Conservation (phyloP, 1,140 invertebrate species). For the Ceratosolen fusciceps region DNA sequence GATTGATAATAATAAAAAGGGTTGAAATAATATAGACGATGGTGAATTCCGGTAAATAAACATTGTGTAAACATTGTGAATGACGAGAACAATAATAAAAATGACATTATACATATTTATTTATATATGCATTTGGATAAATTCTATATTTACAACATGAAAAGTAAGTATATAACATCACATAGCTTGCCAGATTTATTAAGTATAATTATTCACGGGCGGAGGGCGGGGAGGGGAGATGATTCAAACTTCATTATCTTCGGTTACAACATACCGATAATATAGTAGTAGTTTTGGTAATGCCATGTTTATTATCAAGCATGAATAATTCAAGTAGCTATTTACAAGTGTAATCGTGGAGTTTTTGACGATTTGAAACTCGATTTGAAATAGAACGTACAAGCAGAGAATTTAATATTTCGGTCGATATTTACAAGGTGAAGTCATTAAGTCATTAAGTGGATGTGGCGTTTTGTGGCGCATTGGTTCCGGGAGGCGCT, state of each 20-base stretch:
- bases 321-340: constrained; percentile 54
- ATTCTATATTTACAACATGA: constrained; percentile 69
- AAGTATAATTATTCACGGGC: constrained; percentile 63
- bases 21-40: constrained; percentile 13
- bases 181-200: constrained; percentile 68
- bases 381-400: constrained; percentile 44
- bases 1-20: background rate
- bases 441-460: constrained; percentile 35
- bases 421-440: constrained; percentile 51
- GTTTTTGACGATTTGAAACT: too few relatives aligned
- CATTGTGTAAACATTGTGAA: constrained; percentile 18
- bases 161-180: constrained; percentile 71
- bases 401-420: constrained; percentile 37
- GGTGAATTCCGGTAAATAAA: background rate
- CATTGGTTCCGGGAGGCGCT: background rate
- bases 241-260: constrained; percentile 53
- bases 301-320: constrained; percentile 54
- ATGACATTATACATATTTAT: constrained; percentile 48
- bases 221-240: too few relatives aligned
- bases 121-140: constrained; percentile 63
- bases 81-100: constrained; percentile 35
- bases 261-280: constrained; percentile 49
- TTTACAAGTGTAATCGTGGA: constrained; percentile 56
- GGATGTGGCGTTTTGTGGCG: constrained; percentile 3
- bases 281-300: constrained; percentile 53